Evolutionary conservation across 2,113 vertebrate species (phyloP), one percentile per base, ranked within the genome.

Genomic region (Brachypteracias leptosomus): DNA sequence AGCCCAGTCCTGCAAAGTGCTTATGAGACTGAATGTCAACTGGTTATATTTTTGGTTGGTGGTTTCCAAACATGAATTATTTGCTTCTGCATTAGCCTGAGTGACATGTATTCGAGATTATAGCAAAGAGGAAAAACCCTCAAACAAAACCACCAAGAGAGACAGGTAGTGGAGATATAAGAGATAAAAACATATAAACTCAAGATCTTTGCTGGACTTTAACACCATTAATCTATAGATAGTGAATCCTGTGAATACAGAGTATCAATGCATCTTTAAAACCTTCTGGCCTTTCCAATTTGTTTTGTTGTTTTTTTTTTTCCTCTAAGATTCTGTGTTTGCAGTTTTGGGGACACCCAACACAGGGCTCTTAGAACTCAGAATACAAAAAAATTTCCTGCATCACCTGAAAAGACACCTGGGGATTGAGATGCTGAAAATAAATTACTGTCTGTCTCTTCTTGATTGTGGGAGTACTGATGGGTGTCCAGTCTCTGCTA

Each of bases 231-330:
- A 67, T 51, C 19, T 76, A 17, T 10, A 49, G 49, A 31, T 8
- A 52, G 13, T 28, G 11, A 57, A 16, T 68, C 31, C 4, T 49
- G 5, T 81, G 7, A 67, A 49, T 80, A 65, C 8, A 19, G 4
- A 3, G 4, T 54, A 67, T 28, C 11, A 1, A 4, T 19, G 2
- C 4, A 40, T 36, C 36, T 46, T 46, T 26, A 51, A 73, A 59
- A 51, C 35, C 4, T 36, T 70, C 1, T 61, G 6, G 15, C 9
- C 3, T 59, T 22, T 9, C 46, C 3, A 8, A 7, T 7, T 15
- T 11, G 7, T 7, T 18, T 15, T n/a, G n/a, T 1, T 26, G 19
- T 17, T n/a, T 6, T 11, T 10, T 10, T 21, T 6, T 1, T 1
- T 0, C 13, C 8, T 1, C 11, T 6, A 16, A 24, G 5, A 2